Percentiles rank a stretch among this genome's conserved stretches.
phyloP scores from a whole-genome alignment of 2,113 vertebrate genomes.

The Leptobrachium ailaonicum region DNA sequence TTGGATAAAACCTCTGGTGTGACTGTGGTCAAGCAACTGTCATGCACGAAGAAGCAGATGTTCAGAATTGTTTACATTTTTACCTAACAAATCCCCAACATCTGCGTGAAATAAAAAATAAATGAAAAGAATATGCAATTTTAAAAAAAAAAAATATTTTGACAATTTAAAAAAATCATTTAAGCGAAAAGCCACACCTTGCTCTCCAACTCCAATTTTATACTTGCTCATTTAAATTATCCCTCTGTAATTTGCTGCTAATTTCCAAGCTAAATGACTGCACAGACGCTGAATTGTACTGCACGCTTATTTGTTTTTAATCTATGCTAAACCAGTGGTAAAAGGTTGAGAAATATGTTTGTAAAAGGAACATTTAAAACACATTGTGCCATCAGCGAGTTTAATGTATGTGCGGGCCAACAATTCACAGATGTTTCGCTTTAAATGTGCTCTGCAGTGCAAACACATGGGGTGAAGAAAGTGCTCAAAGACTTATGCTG shows the following conservation, averaged over 20 bases:
- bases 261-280: slow-evolving; percentile 28
- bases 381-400: slow-evolving; percentile 43
- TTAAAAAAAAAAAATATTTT: slow-evolving; percentile 43
- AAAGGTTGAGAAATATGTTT: slow-evolving; percentile 34
- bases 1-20: slow-evolving; percentile 20
- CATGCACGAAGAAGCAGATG: slow-evolving; percentile 49
- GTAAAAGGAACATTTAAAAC: slow-evolving; percentile 50
- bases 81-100: slow-evolving; percentile 51
- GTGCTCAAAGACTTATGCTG: slow-evolving; percentile 26
- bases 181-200: slow-evolving; percentile 48
- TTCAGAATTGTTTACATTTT: slow-evolving; percentile 53
- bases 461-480: slow-evolving; percentile 40
- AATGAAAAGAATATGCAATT: slow-evolving; percentile 33
- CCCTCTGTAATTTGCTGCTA: slow-evolving; percentile 48
- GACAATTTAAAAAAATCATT: slow-evolving; percentile 50
- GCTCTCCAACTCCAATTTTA: slow-evolving; percentile 54
- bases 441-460: slow-evolving; percentile 33
- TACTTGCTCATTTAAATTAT: slow-evolving; percentile 45
- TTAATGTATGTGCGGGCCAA: slow-evolving; percentile 37
- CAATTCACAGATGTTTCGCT: slow-evolving; percentile 45
- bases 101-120: slow-evolving; percentile 14
- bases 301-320: slow-evolving; percentile 25
- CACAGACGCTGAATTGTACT: not conserved
- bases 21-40: slow-evolving; percentile 40
- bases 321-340: slow-evolving; percentile 34